Percentiles rank a stretch among this genome's conserved stretches.
Evolutionary conservation across 2,888 invertebrate genomes (phyloP).

Genomic region (Ceraclea dissimilis): DNA sequence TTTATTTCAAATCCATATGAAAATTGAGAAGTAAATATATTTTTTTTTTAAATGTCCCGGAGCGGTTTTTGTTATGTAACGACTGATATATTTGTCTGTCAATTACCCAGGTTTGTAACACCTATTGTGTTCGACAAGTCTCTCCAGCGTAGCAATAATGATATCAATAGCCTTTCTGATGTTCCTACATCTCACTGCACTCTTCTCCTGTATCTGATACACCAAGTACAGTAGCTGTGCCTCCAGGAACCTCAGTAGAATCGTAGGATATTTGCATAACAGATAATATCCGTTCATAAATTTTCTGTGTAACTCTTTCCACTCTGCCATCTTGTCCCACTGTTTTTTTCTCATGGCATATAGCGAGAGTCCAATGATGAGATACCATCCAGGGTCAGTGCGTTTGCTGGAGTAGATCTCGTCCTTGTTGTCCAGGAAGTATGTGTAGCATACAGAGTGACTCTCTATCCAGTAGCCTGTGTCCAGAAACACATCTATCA

Average conservation of each 20-base stretch:
- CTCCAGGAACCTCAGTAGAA: constrained; percentile 48
- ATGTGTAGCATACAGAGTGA: constrained; percentile 44
- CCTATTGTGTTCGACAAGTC: not conserved
- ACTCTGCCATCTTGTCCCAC: constrained; percentile 50
- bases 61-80: no score
- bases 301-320: constrained; percentile 43
- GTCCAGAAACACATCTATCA: constrained; percentile 51
- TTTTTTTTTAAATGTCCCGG: no score
- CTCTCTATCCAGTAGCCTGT: constrained; percentile 49
- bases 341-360: constrained; percentile 46
- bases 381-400: constrained; percentile 47
- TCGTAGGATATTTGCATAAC: constrained; percentile 36
- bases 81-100: no score
- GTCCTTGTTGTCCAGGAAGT: constrained; percentile 48
- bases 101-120: no score
- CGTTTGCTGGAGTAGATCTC: constrained; percentile 38
- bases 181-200: constrained; percentile 23
- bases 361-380: constrained; percentile 33
- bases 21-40: no score
- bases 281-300: constrained; percentile 30
- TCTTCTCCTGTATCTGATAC: constrained; percentile 34
- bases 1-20: no score
- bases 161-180: not conserved
- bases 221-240: constrained; percentile 49
- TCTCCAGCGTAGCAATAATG: not conserved